phyloP scores from a whole-genome alignment of 2,113 vertebrate genomes.

The Scortum barcoo region DNA sequence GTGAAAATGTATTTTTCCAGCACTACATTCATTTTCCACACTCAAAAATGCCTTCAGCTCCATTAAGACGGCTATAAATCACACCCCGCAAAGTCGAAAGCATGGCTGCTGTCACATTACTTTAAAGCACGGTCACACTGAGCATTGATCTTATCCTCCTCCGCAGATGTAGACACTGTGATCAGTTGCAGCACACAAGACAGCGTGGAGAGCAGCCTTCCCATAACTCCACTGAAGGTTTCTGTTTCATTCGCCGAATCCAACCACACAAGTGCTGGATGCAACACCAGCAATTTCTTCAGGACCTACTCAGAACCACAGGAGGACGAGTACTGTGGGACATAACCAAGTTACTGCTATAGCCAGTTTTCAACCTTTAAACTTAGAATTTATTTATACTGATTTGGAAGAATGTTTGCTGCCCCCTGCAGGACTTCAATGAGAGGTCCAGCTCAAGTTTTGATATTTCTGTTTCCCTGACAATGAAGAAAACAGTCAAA shows the following conservation, averaged over 20 bases:
- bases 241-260: slow-evolving; percentile 50
- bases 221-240: slow-evolving; percentile 40
- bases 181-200: slow-evolving; percentile 1
- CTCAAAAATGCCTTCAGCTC: too few relatives aligned
- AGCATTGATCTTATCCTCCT: slow-evolving; percentile 26
- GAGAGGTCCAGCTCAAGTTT: slow-evolving; percentile 8
- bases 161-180: slow-evolving; percentile 49
- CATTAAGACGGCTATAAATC: slow-evolving; percentile 1
- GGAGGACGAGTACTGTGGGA: slow-evolving; percentile 83
- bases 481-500: not conserved
- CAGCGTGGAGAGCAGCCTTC: slow-evolving; percentile 17
- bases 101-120: not conserved
- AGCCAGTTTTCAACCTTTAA: not conserved
- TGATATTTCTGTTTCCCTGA: not conserved
- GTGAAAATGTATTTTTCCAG: not conserved
- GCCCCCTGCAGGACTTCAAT: slow-evolving; percentile 65
- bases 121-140: slow-evolving; percentile 11
- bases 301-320: slow-evolving; percentile 80
- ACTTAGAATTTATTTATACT: slow-evolving; percentile 24
- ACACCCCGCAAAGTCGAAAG: not conserved
- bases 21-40: too few relatives aligned
- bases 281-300: slow-evolving; percentile 8
- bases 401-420: slow-evolving; percentile 29
- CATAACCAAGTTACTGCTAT: slow-evolving; percentile 32
- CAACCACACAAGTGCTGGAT: not conserved